Evolutionary conservation across 35 echinoderm and acorn worm genomes (phyloP), one percentile per base, ranked within the genome.

Genomic region (Amphiura filiformis): DNA sequence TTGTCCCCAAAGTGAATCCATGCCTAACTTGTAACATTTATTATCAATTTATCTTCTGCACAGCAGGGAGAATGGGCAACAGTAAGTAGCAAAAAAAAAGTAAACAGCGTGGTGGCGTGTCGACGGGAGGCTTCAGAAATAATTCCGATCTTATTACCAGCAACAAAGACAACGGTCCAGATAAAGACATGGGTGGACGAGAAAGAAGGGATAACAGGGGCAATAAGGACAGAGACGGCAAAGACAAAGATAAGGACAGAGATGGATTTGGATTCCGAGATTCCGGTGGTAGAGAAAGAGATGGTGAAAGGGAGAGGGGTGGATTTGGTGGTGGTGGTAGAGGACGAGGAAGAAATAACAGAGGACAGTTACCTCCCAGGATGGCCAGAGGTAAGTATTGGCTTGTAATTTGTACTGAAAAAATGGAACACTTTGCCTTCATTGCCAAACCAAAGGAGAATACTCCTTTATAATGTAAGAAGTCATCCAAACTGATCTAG

Each of bases 41-140:
- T n/a, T n/a, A n/a, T n/a, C n/a, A n/a, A n/a, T n/a, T n/a, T n/a
- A n/a, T n/a, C n/a, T n/a, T n/a, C n/a, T n/a, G n/a, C n/a, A n/a
- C n/a, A n/a, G n/a, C n/a, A n/a, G 83, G 93, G 87, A 78, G 93
- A 94, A 65, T 99, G 96, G 96, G 90, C 92, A 78, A 99, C 93
- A 3, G 95, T 86, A 61, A 86, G 89, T 36, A 89, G 89, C 75
- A 92, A 93, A 79, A n/a, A n/a, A 94, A 99, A 80, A 95, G 85
- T 75, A 87, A 94, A 90, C 76, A 86, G 52, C 65, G 83, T 47
- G 64, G 76, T 26, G 75, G 31, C 56, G 32, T 38, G 34, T 39
- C 82, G 34, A 77, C 82, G 1, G 31, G 75, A 30, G 80, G 82
- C 30, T 42, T 76, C 76, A 83, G 84, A 26, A 65, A 49, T 81